Base-by-base conservation (phyloP, 2,888 invertebrate genomes). In the Lagria hirta region DNA sequence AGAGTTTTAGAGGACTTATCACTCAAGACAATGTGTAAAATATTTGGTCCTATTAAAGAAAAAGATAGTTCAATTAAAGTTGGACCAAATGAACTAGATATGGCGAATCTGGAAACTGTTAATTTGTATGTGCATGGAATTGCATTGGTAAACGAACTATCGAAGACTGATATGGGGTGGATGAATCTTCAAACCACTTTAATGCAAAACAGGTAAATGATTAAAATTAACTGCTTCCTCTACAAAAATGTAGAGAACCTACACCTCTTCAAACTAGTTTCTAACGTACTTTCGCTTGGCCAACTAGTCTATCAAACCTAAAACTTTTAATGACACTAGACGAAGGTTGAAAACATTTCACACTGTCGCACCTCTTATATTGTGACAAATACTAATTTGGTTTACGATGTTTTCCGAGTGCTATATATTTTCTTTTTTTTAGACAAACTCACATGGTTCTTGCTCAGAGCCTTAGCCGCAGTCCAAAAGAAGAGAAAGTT, bases 101-200 rank as follows among this genome's bases (percentile, higher is more conserved):
- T 59, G 17, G 64, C 57, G 23, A 62, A 73, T 43, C 63, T 68
- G 35, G 70, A 75, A 38, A 64, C 71, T 1, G 70, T 73, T 10
- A 68, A 70, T 23, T 64, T 78, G 32, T 76, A 74, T 42, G 62
- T 77, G 20, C 70, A 77, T 55, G 73, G 75, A 1, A 55, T 79
- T 21, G 71, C 69, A 3, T 61, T 79, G 12, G 66, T 75, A n/a
- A 69, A 74, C 17, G 74, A 75, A 53, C 60, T 79, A 22, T 71
- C 74, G 1, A 62, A 68, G 28, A 66, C 71, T 35, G 70, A 73
- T 55, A 63, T 68, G 0, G 58, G 62, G 6, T 78, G 78, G 78
- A 52, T 72, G 11, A 67, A 68, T 4, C 57, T 75, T 3, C 73
- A 74, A 15, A 56, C 41, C 43, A 64, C 67, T 7, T 68, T 75